Evolutionary conservation across 2,888 invertebrate species (phyloP).

Genomic region (Ypsolopha sequella): DNA sequence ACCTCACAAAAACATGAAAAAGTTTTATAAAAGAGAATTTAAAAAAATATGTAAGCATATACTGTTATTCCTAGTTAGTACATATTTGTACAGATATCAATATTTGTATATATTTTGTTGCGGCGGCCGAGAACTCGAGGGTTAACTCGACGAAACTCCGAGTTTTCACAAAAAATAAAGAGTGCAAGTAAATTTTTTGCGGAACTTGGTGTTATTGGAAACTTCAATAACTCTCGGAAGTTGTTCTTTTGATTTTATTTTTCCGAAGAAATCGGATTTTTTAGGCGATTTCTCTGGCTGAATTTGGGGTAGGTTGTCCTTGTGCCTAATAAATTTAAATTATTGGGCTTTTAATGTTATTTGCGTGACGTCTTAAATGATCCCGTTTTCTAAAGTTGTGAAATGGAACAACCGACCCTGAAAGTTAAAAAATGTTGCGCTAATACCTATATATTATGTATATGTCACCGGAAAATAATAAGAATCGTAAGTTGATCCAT

Average conservation of each 20-base stretch:
- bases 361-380: too few species aligned
- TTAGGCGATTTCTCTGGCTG: conserved; percentile 63
- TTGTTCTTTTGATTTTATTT: conserved; percentile 64
- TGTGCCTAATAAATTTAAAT: background rate
- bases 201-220: conserved; percentile 67
- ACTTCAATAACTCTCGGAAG: conserved; percentile 69
- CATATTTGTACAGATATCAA: too few species aligned
- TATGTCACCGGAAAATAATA: too few species aligned
- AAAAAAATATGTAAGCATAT: too few species aligned
- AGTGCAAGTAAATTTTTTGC: conserved; percentile 63
- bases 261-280: conserved; percentile 45
- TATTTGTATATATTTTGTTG: background rate
- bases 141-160: conserved; percentile 38
- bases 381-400: too few species aligned
- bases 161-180: conserved; percentile 67
- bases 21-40: too few species aligned
- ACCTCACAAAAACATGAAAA: too few species aligned
- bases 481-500: too few species aligned
- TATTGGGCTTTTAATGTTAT: background rate
- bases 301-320: conserved; percentile 26
- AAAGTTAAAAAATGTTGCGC: too few species aligned
- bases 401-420: too few species aligned
- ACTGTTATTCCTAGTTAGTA: too few species aligned
- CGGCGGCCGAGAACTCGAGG: conserved; percentile 31
- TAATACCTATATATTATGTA: too few species aligned